A percentile compares a stretch with the other conserved stretches of the same genome.
Evolutionary conservation across 2,113 vertebrate species (phyloP).

Genomic region (Anthoscopus minutus): DNA sequence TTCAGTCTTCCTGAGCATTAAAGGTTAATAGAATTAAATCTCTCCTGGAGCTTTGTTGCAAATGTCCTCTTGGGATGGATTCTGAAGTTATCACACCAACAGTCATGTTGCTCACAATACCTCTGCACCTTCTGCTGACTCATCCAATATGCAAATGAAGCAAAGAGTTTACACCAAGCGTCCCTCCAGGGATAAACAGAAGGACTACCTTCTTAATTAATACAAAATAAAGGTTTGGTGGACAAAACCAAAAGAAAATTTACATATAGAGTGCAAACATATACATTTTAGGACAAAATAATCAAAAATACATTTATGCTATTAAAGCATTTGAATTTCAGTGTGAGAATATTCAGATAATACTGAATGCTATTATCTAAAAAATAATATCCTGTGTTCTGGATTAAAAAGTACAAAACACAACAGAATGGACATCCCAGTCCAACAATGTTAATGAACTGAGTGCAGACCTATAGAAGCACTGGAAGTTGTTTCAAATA

Average conservation of each 20-base stretch:
- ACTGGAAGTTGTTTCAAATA: background rate
- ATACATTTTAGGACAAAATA: background rate
- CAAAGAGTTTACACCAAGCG: background rate
- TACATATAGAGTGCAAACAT: background rate
- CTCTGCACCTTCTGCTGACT: background rate
- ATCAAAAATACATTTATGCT: background rate
- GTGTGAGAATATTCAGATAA: background rate
- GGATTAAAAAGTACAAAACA: background rate
- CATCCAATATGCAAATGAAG: background rate
- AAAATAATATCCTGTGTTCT: background rate
- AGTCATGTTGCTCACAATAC: background rate
- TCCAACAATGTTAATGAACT: background rate
- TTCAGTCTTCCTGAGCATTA: background rate
- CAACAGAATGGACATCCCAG: background rate
- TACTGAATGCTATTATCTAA: background rate
- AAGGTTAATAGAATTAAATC: background rate
- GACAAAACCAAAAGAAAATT: background rate
- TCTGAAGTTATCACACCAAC: background rate
- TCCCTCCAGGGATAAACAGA: background rate
- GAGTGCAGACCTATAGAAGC: background rate
- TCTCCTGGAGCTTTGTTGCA: background rate
- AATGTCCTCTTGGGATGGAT: background rate
- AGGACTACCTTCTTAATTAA: background rate
- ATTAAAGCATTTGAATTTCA: background rate
- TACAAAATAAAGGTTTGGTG: background rate